Evolutionary conservation across 2,113 vertebrate genomes (phyloP).

Genomic region (Mobula hypostoma): DNA sequence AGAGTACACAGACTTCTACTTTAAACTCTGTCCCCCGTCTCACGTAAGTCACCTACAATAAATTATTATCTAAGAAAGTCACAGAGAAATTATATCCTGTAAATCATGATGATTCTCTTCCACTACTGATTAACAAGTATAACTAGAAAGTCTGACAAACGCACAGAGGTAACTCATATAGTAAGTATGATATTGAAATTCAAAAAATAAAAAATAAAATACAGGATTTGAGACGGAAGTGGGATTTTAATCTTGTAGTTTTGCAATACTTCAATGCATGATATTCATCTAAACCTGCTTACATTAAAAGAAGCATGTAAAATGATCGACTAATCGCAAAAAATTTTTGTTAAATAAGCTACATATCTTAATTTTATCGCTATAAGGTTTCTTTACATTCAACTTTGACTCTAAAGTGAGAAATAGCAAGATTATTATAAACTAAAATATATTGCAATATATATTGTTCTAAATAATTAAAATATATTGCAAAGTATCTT

Average conservation of each 20-base stretch:
- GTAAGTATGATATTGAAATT: not conserved
- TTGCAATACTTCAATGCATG: not conserved
- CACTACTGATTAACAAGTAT: not conserved
- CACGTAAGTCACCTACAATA: not conserved
- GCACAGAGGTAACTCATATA: not conserved
- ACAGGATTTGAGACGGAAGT: not conserved
- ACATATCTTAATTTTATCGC: not conserved
- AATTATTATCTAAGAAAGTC: not conserved
- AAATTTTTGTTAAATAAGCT: not conserved
- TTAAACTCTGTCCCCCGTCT: not conserved
- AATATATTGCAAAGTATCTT: conserved; percentile 29
- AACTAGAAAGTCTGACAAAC: not conserved
- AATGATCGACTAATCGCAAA: not conserved
- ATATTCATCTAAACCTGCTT: not conserved
- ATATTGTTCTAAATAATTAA: not conserved
- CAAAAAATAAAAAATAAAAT: not conserved
- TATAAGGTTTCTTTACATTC: not conserved
- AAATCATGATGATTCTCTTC: not conserved
- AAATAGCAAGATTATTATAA: not conserved
- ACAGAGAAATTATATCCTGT: not conserved
- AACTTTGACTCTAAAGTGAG: not conserved
- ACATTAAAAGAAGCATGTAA: not conserved
- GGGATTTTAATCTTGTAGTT: not conserved
- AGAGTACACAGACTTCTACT: not conserved
- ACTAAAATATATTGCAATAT: conserved; percentile 20